Percentiles rank a stretch among this genome's conserved stretches.
phyloP scores from a whole-genome alignment of 92 coral and sea anemone species.

The Parazoanthus darwini region DNA sequence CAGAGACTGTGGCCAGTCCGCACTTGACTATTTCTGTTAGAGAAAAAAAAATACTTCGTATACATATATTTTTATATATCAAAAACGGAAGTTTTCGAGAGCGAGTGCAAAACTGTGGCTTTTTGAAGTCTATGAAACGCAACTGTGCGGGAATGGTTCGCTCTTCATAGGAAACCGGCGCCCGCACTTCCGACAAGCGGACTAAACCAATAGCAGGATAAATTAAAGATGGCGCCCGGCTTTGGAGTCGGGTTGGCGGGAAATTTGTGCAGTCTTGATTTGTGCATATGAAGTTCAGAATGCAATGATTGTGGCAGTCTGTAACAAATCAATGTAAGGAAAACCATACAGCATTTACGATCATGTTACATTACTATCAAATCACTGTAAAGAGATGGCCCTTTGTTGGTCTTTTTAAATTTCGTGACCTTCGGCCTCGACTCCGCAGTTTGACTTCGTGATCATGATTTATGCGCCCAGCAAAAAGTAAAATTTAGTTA shows the following conservation, averaged over 20 bases:
- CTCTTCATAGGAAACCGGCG: background rate
- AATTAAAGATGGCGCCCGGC: background rate
- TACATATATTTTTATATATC: no score
- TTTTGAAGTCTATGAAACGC: no score
- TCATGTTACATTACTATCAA: background rate
- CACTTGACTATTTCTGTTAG: background rate
- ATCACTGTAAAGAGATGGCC: background rate
- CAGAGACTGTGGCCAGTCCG: background rate
- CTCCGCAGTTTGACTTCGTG: background rate
- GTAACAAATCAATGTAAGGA: background rate
- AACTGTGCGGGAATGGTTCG: no score
- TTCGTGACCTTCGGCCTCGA: constrained; percentile 1
- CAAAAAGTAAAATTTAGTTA: background rate
- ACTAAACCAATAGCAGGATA: background rate
- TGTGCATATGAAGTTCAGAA: background rate
- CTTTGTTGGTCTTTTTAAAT: background rate
- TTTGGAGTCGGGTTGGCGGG: constrained; percentile 3
- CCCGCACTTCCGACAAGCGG: constrained; percentile 14
- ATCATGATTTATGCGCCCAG: no score
- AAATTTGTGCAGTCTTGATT: background rate
- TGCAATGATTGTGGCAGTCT: background rate
- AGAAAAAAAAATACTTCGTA: no score
- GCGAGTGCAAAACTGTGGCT: no score
- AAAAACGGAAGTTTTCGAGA: no score
- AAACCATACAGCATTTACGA: background rate